Base-by-base conservation (phyloP, 2,888 invertebrate species). In the Tethea ocularis region DNA sequence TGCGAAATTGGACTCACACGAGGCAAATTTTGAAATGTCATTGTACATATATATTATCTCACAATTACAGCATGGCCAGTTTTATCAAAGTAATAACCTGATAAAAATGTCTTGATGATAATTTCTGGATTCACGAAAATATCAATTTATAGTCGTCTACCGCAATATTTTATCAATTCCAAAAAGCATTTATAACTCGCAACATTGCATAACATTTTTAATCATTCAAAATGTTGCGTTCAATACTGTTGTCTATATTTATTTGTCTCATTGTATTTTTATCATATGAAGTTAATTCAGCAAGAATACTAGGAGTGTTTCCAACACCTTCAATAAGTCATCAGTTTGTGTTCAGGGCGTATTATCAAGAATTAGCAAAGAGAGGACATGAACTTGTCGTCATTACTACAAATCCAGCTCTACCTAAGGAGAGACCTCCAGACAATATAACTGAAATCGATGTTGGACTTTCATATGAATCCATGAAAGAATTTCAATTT, bases 391-490 rank as follows among this genome's bases (percentile, higher is more conserved):
- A 62, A 24, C 46, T 62, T 2, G 57, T 56, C 10, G 52, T 60
- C 0, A 57, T 62, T 20, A 62, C 62, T 1, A 41, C 62, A 15
- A 56, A 57, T n/a, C 60, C 62, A 8, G 52, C 33, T 2, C 56
- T 52, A 22, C 56, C 66, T 0, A 68, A 74, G 33, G 57, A 57
- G 6, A 57, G 60, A 24, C 55, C 61, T 2, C 59, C 51, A 1
- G 64, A 61, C 23, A 66, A 66, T 10, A 29, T 66, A 10, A 66
- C 66, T 0, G 66, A 66, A 62, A 64, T 66, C 23, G 62, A 66
- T 29, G 60, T 57, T 13, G 57, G 62, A 7, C 2, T 36, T 7
- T 54, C 54, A 13, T 54, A 54, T 13, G 20, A 20, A 33, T 11
- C 10, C 22, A 3, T 36, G 1, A 20, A 11, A 20, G 13, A 20